Base-by-base conservation (phyloP, 2,797 vertebrate species). In the Phrynocephalus forsythii region DNA sequence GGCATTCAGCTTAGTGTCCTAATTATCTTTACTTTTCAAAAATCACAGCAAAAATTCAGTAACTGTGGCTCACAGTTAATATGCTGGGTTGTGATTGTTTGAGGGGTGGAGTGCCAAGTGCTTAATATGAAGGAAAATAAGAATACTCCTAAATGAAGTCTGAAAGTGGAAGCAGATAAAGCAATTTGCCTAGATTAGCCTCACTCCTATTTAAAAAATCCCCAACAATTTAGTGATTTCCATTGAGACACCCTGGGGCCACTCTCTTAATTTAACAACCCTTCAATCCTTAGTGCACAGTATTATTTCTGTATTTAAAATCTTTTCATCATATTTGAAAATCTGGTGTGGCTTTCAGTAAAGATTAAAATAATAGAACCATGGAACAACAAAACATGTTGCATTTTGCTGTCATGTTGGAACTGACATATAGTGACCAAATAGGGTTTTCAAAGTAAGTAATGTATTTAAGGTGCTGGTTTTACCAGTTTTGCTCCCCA, bases 1-100 rank as follows among this genome's bases (percentile, higher is more conserved):
- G 87, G 93, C 91, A 92, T 44, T 33, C 73, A 88, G 63, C 89
- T 85, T 80, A 73, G 50, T 80, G 7, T 71, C 52, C 15, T 79
- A 48, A 85, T 80, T 80, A 75, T 52, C 22, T 85, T 85, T 86
- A 68, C 50, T 72, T 87, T 84, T 73, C 69, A 85, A 60, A 52
- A 60, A 88, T 52, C 10, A 84, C 9, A 79, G 22, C 38, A 67
- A 67, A 66, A 30, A 67, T 71, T 68, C n/a, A 73, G 69, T 33
- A 67, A 60, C 84, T 86, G 67, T 93, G 92, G 91, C 86, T 94
- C 90, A 88, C 56, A 83, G 0, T 0, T 84, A 69, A 0, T 0
- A 5, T 38, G 24, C 50, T 28, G 26, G 15, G 13, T 26, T 16
- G 80, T 68, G 66, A 48, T 18, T 60, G 20, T 79, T 63, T 63